Conservation (phyloP, 2,888 invertebrate species). For the Xestia xanthographa region DNA sequence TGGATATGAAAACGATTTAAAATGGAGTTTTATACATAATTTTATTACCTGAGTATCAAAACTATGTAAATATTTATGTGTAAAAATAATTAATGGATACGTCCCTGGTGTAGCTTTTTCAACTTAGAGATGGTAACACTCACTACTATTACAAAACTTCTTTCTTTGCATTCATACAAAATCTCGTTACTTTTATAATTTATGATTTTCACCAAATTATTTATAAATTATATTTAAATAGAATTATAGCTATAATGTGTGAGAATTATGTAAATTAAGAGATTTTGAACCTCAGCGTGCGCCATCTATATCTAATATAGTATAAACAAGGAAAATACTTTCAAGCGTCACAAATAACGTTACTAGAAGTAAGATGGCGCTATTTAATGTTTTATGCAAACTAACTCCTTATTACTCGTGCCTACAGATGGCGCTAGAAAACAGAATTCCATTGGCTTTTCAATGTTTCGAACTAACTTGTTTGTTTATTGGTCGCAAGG, state of each 20-base stretch:
- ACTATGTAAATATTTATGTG: background rate
- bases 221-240: background rate
- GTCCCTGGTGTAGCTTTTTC: constrained; percentile 23
- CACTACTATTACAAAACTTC: constrained; percentile 20
- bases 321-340: background rate
- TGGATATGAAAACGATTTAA: background rate
- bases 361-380: constrained; percentile 25
- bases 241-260: background rate
- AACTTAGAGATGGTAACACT: constrained; percentile 28
- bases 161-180: no score
- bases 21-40: background rate
- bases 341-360: background rate
- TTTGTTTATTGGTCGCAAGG: background rate
- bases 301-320: constrained; percentile 1
- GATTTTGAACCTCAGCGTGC: background rate
- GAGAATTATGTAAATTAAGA: background rate
- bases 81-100: background rate
- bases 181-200: no score
- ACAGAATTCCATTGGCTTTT: background rate
- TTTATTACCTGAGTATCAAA: background rate
- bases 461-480: background rate
- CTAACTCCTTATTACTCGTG: background rate
- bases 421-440: constrained; percentile 15
- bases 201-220: background rate
- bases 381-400: background rate